Percentiles rank a stretch among this genome's conserved stretches.
Conservation (phyloP, 2,113 vertebrate species). For the Syrrhaptes paradoxus region DNA sequence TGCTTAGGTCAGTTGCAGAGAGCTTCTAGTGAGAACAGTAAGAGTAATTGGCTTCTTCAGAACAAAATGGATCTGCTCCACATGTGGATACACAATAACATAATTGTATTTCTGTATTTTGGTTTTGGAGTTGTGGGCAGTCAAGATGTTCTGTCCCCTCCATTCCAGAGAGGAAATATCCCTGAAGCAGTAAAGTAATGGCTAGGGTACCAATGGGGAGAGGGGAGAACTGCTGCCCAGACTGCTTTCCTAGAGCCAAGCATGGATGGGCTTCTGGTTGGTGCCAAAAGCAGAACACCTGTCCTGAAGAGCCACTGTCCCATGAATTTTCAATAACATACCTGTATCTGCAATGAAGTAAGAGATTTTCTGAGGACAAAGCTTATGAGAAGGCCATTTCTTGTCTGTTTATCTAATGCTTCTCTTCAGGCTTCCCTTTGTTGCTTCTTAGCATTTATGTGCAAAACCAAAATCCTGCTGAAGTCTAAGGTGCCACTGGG, state of each 20-base stretch:
- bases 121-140: neutral
- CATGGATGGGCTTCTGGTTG: neutral
- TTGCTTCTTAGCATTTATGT: neutral
- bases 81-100: neutral
- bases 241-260: neutral
- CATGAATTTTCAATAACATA: neutral
- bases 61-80: neutral
- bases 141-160: neutral
- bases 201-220: neutral
- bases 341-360: constrained; percentile 38
- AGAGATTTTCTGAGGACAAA: constrained; percentile 37
- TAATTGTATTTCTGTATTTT: neutral
- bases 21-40: neutral
- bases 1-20: neutral
- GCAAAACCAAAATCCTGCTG: constrained; percentile 37
- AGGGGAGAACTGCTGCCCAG: neutral
- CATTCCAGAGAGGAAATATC: neutral
- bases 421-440: constrained; percentile 2
- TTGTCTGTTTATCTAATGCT: neutral
- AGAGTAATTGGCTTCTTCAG: neutral
- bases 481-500: neutral
- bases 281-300: neutral
- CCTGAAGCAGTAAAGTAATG: neutral
- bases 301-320: neutral
- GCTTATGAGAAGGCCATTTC: constrained; percentile 1